Conservation (phyloP, 2,797 vertebrate species). For the Pangasius larnaudii region DNA sequence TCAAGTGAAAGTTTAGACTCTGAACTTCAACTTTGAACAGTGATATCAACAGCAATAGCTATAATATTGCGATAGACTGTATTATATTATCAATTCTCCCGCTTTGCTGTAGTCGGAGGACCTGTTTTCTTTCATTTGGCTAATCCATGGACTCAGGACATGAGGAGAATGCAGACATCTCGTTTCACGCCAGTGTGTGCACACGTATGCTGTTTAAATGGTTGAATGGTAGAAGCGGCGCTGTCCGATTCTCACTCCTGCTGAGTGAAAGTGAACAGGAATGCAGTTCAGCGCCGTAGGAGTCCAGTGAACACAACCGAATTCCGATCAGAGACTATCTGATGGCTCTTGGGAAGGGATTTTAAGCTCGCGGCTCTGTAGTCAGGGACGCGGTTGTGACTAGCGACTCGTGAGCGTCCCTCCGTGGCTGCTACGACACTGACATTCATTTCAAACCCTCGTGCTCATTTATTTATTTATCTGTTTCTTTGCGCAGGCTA, state of each 20-base stretch:
- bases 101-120: background rate
- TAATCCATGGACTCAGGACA: no score
- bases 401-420: background rate
- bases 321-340: background rate
- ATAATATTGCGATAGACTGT: background rate
- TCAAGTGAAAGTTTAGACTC: background rate
- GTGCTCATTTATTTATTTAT: conserved; percentile 4
- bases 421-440: background rate
- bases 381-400: background rate
- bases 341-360: background rate
- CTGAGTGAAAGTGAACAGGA: background rate
- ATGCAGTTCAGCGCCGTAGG: background rate
- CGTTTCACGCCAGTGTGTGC: no score
- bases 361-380: background rate
- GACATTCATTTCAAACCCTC: background rate
- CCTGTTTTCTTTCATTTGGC: background rate
- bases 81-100: background rate
- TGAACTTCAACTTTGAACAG: background rate
- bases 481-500: conserved; percentile 33
- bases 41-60: background rate
- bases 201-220: background rate
- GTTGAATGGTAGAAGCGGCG: background rate
- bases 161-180: no score
- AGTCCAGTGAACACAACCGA: background rate
- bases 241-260: background rate